Evolutionary conservation across 2,888 invertebrate genomes (phyloP), one percentile per base, ranked within the genome.

Genomic region (Trichopoda pennipes): DNA sequence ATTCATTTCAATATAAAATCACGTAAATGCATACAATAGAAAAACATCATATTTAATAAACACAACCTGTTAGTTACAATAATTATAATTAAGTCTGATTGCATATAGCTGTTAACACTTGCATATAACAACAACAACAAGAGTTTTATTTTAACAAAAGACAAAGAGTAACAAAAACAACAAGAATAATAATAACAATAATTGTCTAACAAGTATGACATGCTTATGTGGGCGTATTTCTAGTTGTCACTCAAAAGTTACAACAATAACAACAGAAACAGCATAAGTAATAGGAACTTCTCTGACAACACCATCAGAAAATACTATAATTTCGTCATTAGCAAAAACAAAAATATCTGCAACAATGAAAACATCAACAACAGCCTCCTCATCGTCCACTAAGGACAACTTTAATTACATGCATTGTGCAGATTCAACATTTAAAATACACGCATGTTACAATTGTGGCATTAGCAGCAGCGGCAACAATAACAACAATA

Each of bases 381-480:
- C 74, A 64, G 51, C 44, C 47, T 60, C 58, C 64, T 64, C 63
- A 63, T 64, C 68, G 82, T 82, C 82, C 82, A 82, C 82, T 79
- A 68, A 82, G 82, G 82, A 76, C 82, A 82, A 68, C 58, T 82
- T 79, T 79, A 82, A 82, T 79, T 79, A 82, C 75, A 79, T 82
- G 79, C 68, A 79, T 70, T 82, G 83, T 76, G 77, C 61, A 75
- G 72, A 75, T 69, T 73, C 63, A 63, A 66, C 60, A 77, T 64
- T 49, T 61, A 74, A 74, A 28, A 76, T 21, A 69, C 42, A 55
- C 70, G 70, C 61, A 51, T 75, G 77, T 66, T 66, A 60, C 72
- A 49, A 53, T 58, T 35, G 58, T 28, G 63, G 42, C 56, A 66
- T 17, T 55, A 51, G 21, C 42, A 72, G 9, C 49, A 72, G 9